These are phyloP conservation scores for Stratiomys singularior DNA, from an alignment of 2,888 invertebrate genomes.

Conservation along the genomic window DNA sequence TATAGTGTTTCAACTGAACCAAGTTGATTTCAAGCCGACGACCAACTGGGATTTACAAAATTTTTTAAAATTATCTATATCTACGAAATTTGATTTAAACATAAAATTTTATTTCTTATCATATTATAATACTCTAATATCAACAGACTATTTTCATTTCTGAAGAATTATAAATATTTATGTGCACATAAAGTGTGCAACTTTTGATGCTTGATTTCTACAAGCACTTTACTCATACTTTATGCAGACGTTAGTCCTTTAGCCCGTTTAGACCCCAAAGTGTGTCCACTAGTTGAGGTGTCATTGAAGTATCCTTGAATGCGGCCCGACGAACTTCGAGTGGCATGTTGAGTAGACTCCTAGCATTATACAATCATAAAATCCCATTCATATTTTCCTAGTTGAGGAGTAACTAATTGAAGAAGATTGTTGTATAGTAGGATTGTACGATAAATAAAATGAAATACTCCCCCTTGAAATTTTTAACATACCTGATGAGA, in stretches of 20 bases:
- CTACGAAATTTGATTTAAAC: too few species aligned
- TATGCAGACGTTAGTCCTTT: constrained; percentile 26
- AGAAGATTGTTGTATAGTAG: neutral
- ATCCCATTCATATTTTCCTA: constrained; percentile 26
- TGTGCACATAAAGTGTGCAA: neutral
- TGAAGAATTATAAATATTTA: too few species aligned
- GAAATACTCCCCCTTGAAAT: too few species aligned
- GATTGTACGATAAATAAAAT: too few species aligned
- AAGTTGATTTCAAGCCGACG: too few species aligned
- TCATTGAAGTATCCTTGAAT: constrained; percentile 51
- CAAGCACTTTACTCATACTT: neutral
- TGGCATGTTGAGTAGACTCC: constrained; percentile 44
- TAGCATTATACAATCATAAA: constrained; percentile 44
- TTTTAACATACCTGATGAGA: too few species aligned
- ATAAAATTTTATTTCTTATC: too few species aligned
- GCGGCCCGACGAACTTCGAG: constrained; percentile 49
- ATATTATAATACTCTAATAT: too few species aligned
- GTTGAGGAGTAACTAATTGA: constrained; percentile 22
- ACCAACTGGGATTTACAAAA: too few species aligned
- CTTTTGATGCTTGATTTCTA: constrained; percentile 6
- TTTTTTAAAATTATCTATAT: too few species aligned
- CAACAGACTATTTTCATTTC: too few species aligned
- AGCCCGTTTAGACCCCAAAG: constrained; percentile 14
- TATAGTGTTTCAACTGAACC: too few species aligned
- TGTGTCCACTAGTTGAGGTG: constrained; percentile 47